Evolutionary conservation across 2,113 vertebrate genomes (phyloP).

Genomic region (Procapra przewalskii): DNA sequence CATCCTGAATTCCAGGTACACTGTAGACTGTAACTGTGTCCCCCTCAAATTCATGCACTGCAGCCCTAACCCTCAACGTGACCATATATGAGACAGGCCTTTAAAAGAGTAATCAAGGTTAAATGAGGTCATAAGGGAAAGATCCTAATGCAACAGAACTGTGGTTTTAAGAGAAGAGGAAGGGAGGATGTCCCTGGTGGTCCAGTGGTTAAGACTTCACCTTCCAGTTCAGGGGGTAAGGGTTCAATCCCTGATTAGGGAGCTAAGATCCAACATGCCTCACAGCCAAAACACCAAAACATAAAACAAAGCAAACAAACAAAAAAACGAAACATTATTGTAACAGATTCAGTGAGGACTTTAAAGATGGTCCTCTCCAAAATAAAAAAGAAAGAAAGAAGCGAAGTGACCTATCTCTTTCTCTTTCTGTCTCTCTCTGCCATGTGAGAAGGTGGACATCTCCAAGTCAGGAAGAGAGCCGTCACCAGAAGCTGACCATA

Average conservation of each 20-base stretch:
- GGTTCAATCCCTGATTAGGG: not conserved
- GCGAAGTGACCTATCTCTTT: not conserved
- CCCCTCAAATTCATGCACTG: accelerated
- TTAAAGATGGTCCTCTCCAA: not conserved
- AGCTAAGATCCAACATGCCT: not conserved
- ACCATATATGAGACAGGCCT: not conserved
- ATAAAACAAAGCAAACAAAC: not conserved
- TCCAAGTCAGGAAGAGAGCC: not conserved
- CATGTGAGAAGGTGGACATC: not conserved
- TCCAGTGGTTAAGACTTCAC: not conserved
- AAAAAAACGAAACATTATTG: not conserved
- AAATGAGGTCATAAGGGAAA: not conserved
- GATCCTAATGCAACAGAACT: not conserved
- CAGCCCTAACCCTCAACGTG: not conserved
- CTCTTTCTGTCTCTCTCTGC: not conserved
- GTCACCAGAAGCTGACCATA: not conserved
- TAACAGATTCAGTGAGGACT: not conserved
- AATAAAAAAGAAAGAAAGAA: not conserved
- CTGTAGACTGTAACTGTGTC: not conserved
- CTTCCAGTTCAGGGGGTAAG: not conserved
- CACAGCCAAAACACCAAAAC: not conserved
- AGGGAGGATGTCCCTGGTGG: not conserved
- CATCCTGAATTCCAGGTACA: not conserved
- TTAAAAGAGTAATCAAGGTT: not conserved
- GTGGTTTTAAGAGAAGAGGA: not conserved